Percentiles rank a stretch among this genome's conserved stretches.
Evolutionary conservation across 1,140 invertebrate genomes (phyloP).

Genomic region (Helicorthomorpha holstii): DNA sequence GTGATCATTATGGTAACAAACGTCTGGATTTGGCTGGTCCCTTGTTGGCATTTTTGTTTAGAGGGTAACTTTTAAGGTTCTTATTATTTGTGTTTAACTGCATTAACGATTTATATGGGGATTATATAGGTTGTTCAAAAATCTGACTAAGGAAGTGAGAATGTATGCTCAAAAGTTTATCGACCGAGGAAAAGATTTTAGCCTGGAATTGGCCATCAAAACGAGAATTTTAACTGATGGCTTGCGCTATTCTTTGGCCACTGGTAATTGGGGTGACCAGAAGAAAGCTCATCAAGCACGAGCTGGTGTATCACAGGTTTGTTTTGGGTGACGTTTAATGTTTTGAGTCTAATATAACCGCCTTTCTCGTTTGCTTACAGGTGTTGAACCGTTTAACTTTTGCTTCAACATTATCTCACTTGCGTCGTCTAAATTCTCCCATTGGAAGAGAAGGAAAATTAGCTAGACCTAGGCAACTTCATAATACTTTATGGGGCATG

Average conservation of each 20-base stretch:
- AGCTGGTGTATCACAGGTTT: constrained; percentile 71
- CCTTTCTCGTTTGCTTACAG: constrained; percentile 16
- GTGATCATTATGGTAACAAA: constrained; percentile 99
- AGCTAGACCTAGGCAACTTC: constrained; percentile 91
- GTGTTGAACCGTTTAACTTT: constrained; percentile 92
- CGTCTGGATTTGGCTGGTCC: constrained; percentile 92
- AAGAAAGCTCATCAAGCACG: constrained; percentile 97
- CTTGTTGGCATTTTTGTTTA: constrained; percentile 83
- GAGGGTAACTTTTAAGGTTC: constrained; percentile 36
- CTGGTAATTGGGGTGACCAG: constrained; percentile 99
- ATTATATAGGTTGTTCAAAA: constrained; percentile 55
- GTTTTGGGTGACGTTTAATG: constrained; percentile 2
- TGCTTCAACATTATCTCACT: constrained; percentile 93
- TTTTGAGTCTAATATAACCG: constrained; percentile 3
- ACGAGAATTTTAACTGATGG: constrained; percentile 97
- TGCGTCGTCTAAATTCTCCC: constrained; percentile 91
- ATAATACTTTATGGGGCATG: constrained; percentile 99
- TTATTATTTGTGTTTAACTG: not conserved
- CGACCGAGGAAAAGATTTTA: constrained; percentile 95
- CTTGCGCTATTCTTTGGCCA: constrained; percentile 91
- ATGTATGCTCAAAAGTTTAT: constrained; percentile 99
- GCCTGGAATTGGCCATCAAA: constrained; percentile 90
- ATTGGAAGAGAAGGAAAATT: constrained; percentile 97
- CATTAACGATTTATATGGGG: not conserved
- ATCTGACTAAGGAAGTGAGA: constrained; percentile 84